Evolutionary conservation across 2,888 invertebrate species (phyloP), one percentile per base, ranked within the genome.

Genomic region (Synergus laeviventris): DNA sequence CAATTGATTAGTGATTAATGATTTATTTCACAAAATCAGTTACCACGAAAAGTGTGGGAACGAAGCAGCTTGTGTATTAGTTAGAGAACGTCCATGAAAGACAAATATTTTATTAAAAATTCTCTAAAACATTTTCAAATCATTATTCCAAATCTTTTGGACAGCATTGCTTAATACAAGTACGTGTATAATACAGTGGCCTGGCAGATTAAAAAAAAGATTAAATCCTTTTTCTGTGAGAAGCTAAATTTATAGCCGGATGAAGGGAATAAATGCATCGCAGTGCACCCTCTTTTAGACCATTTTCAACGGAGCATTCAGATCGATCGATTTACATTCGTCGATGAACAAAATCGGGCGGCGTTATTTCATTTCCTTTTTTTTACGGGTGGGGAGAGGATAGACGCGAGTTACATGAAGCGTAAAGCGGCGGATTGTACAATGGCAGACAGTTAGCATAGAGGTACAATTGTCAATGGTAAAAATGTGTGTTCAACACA

Each of bases 361-460:
- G 75, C 74, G 75, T 78, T 74, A 75, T 76, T 74, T 78, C n/a
- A 49, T 49, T 49, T 11, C 11, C 11, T 49, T 74, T 73, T 62
- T 80, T 80, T 78, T 80, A 77, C 59, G 77, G 74, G 73, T 31
- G 3, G 77, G 59, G 56, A 74, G 77, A 77, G 75, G 70, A 73
- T 74, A 74, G 31, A 31, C 75, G 70, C 74, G 76, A 78, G 78
- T 76, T 78, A 64, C 49, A 75, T 75, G 18, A 9, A 62, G 16
- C 74, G 42, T 62, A 42, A 38, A 78, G 75, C 12, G 73, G 18
- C 45, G 78, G 56, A 42, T 78, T 75, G 79, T 77, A 83, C 84
- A 84, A 84, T 84, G 77, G 74, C 36, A 61, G 82, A 82, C 82
- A 84, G 83, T 86, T 82, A 83, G 82, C 82, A 75, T 77, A 73